Base-by-base conservation (phyloP, 2,888 invertebrate genomes). In the Minunthozetes semirufus region DNA sequence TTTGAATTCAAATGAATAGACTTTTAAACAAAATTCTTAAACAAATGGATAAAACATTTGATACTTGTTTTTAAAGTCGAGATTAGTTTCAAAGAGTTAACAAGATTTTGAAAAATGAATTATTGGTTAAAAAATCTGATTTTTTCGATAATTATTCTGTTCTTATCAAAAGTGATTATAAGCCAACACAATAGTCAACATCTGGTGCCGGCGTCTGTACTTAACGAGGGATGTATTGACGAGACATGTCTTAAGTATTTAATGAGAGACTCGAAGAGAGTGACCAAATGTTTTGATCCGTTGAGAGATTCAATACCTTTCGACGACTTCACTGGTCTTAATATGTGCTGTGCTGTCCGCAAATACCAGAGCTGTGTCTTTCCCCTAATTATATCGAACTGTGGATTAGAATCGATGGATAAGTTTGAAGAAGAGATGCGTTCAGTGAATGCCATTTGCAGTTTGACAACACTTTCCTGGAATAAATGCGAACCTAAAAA, bases 361-460 rank as follows among this genome's bases (percentile, higher is more conserved):
- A 75, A 53, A 50, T 75, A 75, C 48, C 59, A 75, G 56, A 29
- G 48, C 15, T 75, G 75, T 38, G 50, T 75, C 17, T 75, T 75
- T 72, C 75, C 75, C 11, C 56, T 59, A 4, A 56, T 75, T 22
- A 75, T 75, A 22, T 53, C 72, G 1, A 72, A 72, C 25, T 75
- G 75, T 27, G 75, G 75, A 5, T 59, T 75, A 38, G 75, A 75
- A 17, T 75, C 75, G 15, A 50, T 75, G 50, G 75, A 75, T 33
- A 75, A 75, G 59, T 75, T 75, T 72, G 75, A 75, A 48, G 59
- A 42, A 48, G 75, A 75, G 46, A 48, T 75, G 50, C 33, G 72
- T 33, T 22, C 22, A 19, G 3, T 75, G 13, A 75, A 75, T 63
- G 17, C 61, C 17, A 38, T 72, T 13, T 75, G 75, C 59, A 13